Evolutionary conservation across 1,140 invertebrate genomes (phyloP), one percentile per base, ranked within the genome.

Genomic region (Macrobrachium rosenbergii): DNA sequence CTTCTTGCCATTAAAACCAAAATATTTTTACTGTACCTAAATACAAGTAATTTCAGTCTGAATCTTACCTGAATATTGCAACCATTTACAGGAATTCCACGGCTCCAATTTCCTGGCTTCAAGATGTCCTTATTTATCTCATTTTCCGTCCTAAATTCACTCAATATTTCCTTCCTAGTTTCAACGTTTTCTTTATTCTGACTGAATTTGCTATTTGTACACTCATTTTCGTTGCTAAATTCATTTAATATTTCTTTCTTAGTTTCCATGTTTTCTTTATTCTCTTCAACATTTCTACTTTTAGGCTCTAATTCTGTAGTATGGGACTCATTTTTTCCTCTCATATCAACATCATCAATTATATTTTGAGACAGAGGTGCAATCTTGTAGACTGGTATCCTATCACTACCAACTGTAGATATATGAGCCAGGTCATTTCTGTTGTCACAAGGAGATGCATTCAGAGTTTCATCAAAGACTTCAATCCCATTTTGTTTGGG

Each of bases 301-400:
- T 67, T 17, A 52, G 52, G 7, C 52, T 12, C 2, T 52, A 52
- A 52, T 52, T 52, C 62, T 2, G 45, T 8, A 45, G 11, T 8
- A 7, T 23, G 37, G 19, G 21, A 67, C 45, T 23, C 7, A 8
- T 12, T 52, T 52, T 52, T 12, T 52, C 52, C 52, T 52, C 52
- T 52, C 52, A 52, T 12, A 5, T 52, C 12, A 52, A 52, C 52
- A 52, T 62, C 19, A 62, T 23, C 67, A 10, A 19, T 17, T 37
- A 67, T 45, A 62, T 69, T 43, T 16, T 81, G n/a, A 52, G 62
- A 52, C 21, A 87, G 45, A 45, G 78, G 78, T 3, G 78, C 28
- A 63, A 87, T 87, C n/a, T 75, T 69, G 60, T 62, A 87, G 5
- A 87, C 85, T 69, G 85, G 85, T 14, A 87, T 73, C 16, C 85